Evolutionary conservation across 2,113 vertebrate species (phyloP).

Genomic region (Choloepus hoffmanni): DNA sequence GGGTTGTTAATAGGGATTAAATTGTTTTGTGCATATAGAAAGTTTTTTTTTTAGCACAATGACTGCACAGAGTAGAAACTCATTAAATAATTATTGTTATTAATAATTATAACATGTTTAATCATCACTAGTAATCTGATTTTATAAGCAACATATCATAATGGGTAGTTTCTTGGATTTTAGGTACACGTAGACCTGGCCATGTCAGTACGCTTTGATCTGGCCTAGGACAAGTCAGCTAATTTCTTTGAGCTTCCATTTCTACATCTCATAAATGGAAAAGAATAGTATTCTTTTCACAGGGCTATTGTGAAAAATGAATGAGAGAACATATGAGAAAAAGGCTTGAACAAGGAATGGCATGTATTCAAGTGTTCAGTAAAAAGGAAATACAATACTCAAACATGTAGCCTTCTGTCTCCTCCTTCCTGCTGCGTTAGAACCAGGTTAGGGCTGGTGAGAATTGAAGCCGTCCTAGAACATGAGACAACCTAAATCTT

Average conservation of each 20-base stretch:
- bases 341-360: neutral
- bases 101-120: slow-evolving; percentile 14
- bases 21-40: neutral
- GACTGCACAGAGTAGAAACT: neutral
- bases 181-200: neutral
- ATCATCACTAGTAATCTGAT: neutral
- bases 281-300: neutral
- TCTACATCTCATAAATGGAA: neutral
- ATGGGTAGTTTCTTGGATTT: neutral
- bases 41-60: neutral
- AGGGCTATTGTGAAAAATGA: neutral
- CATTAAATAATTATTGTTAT: slow-evolving; percentile 14
- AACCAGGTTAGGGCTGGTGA: neutral
- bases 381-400: neutral
- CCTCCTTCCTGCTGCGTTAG: neutral
- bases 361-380: neutral
- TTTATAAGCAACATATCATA: neutral
- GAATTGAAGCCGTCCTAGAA: neutral
- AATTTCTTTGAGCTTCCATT: neutral
- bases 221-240: neutral
- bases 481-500: neutral
- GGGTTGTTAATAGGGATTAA: neutral
- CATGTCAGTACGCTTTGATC: neutral
- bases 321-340: neutral
- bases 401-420: neutral